phyloP scores from a whole-genome alignment of 2,113 vertebrate genomes.

The Oceanodroma tethys region DNA sequence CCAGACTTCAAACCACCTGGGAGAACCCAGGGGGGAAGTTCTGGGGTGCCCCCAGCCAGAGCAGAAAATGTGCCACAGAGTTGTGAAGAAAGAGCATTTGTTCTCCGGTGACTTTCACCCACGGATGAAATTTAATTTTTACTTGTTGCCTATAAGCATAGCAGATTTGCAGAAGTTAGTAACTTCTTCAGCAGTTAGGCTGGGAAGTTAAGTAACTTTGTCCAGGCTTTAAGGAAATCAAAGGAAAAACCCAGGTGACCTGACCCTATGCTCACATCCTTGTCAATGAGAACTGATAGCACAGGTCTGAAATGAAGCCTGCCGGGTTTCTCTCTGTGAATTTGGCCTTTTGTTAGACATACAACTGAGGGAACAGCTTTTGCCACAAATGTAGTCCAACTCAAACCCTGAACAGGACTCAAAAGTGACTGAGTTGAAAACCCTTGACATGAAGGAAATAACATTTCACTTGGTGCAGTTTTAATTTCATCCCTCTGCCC shows the following conservation, averaged over 20 bases:
- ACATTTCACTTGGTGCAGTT: conserved; percentile 19
- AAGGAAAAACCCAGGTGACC: conserved; percentile 20
- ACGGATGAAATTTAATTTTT: conserved; percentile 13
- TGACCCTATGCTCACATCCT: background rate
- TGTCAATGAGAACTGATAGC: conserved; percentile 5
- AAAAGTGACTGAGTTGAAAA: conserved; percentile 45
- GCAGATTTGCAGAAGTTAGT: conserved; percentile 14
- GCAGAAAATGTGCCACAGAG: background rate
- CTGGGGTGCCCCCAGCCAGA: background rate
- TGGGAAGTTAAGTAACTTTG: conserved; percentile 33
- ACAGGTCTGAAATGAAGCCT: conserved; percentile 47
- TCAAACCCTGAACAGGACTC: conserved; percentile 45
- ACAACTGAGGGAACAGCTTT: conserved; percentile 39
- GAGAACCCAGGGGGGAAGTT: background rate
- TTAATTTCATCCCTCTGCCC: conserved; percentile 51
- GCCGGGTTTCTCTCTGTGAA: conserved; percentile 25
- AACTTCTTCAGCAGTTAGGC: conserved; percentile 3
- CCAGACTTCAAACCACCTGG: background rate
- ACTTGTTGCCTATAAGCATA: background rate
- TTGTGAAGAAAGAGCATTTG: background rate
- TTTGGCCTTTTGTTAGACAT: conserved; percentile 44
- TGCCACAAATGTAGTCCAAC: conserved; percentile 37
- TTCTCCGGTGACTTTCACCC: background rate
- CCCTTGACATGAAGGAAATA: conserved; percentile 59
- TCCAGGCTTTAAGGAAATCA: conserved; percentile 23